A percentile compares a stretch with the other conserved stretches of the same genome.
These are phyloP conservation scores for Pogonomyrmex californicus DNA, from an alignment of 1,140 invertebrate species.

Conservation along the genomic window DNA sequence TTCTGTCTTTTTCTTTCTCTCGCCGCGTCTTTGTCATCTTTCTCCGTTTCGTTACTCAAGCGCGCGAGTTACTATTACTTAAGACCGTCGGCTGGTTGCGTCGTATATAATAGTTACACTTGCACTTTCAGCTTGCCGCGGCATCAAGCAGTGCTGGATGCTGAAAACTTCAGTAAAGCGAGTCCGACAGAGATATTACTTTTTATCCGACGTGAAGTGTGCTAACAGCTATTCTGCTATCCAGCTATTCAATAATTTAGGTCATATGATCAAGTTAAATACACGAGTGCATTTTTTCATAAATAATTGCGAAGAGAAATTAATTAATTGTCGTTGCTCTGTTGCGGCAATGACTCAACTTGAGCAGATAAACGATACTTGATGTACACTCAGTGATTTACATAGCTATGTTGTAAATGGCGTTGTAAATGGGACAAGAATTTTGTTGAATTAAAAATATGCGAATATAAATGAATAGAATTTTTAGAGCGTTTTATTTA, in stretches of 20 bases:
- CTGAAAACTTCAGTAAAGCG: not conserved
- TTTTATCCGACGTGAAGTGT: not conserved
- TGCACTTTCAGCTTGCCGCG: slow-evolving; percentile 66
- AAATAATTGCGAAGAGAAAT: not conserved
- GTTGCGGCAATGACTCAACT: not conserved
- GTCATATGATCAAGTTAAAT: not conserved
- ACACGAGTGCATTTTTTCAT: too few relatives aligned
- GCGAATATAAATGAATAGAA: not conserved
- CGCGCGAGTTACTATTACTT: slow-evolving; percentile 68
- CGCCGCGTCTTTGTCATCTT: slow-evolving; percentile 46
- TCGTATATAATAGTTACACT: slow-evolving; percentile 71
- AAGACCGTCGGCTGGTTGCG: slow-evolving; percentile 67
- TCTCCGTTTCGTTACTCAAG: slow-evolving; percentile 62
- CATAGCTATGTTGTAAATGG: not conserved
- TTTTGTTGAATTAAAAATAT: not conserved
- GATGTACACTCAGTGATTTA: not conserved
- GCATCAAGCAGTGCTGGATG: slow-evolving; percentile 2
- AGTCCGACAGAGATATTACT: not conserved
- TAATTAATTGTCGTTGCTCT: not conserved
- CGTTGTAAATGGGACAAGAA: not conserved
- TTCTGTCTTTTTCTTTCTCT: not conserved
- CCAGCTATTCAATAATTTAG: not conserved
- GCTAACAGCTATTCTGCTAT: not conserved
- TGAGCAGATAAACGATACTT: not conserved
- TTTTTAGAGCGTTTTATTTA: not conserved